Percentiles rank a stretch among this genome's conserved stretches.
phyloP scores from a whole-genome alignment of 2,113 vertebrate species.

The Pseudorasbora parva region DNA sequence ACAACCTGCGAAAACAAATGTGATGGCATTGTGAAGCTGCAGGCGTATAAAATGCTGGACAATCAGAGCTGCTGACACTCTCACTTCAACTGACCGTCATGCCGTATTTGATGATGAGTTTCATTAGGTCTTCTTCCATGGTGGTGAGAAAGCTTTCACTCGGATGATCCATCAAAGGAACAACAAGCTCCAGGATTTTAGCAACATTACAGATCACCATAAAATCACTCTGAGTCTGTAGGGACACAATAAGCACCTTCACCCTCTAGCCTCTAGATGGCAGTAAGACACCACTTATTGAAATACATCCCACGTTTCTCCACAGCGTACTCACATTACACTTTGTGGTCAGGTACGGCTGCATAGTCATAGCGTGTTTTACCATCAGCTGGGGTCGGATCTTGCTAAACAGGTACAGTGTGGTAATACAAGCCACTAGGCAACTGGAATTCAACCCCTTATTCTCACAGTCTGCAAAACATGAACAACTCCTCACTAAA shows the following conservation, averaged over 20 bases:
- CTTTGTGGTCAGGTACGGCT: slow-evolving; percentile 98
- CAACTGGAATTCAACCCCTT: slow-evolving; percentile 92
- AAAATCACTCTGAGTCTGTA: slow-evolving; percentile 95
- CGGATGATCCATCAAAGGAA: slow-evolving; percentile 97
- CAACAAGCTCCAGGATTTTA: slow-evolving; percentile 96
- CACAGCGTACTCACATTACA: slow-evolving; percentile 88
- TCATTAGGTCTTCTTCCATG: slow-evolving; percentile 99
- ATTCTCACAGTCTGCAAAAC: slow-evolving; percentile 79
- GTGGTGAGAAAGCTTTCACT: slow-evolving; percentile 97
- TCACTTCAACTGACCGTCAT: slow-evolving; percentile 85
- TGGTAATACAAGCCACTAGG: slow-evolving; percentile 96
- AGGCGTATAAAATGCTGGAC: neutral
- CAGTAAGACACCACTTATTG: slow-evolving; percentile 1
- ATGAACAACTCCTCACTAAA: neutral
- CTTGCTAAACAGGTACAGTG: slow-evolving; percentile 98
- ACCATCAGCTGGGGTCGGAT: slow-evolving; percentile 98
- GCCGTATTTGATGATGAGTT: slow-evolving; percentile 98
- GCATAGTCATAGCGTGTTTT: slow-evolving; percentile 99
- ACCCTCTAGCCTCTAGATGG: slow-evolving; percentile 25
- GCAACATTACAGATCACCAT: slow-evolving; percentile 99
- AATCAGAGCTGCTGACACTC: neutral
- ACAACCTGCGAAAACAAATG: slow-evolving; percentile 82
- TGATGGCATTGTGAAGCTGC: neutral
- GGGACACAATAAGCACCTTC: neutral
- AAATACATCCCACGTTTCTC: neutral